Conservation (phyloP, 2,888 invertebrate species). For the Polylopha cassiicola region DNA sequence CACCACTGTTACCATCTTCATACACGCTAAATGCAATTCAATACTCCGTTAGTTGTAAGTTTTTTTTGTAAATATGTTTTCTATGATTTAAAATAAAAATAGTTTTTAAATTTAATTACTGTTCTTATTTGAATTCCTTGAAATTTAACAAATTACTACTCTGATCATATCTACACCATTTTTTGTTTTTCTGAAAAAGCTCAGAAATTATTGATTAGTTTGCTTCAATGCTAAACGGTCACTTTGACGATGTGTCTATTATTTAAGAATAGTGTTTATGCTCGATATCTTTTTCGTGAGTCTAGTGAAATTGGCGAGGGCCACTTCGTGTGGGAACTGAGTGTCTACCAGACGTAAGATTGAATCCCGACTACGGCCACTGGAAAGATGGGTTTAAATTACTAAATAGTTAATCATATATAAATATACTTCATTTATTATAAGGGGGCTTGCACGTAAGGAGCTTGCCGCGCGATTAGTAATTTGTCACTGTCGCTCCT, state of each 20-base stretch:
- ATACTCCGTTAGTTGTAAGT: constrained; percentile 64
- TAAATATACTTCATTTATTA: no score
- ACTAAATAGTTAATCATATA: no score
- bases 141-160: neutral
- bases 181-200: neutral
- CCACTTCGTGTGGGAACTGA: constrained; percentile 57
- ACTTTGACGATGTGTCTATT: no score
- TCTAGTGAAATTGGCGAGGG: constrained; percentile 58
- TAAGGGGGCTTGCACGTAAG: no score
- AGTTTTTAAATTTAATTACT: constrained; percentile 31
- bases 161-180: neutral
- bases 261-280: constrained; percentile 47
- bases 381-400: constrained; percentile 33
- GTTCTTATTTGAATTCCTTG: constrained; percentile 24
- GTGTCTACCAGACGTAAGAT: constrained; percentile 56
- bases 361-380: constrained; percentile 53
- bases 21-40: constrained; percentile 58
- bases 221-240: neutral
- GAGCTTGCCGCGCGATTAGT: no score
- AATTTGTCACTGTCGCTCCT: no score
- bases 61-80: constrained; percentile 72
- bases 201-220: neutral
- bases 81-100: constrained; percentile 34
- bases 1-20: constrained; percentile 57
- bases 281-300: constrained; percentile 63